Evolutionary conservation across 2,888 invertebrate genomes (phyloP), one percentile per base, ranked within the genome.

Genomic region (Poecilus cupreus): DNA sequence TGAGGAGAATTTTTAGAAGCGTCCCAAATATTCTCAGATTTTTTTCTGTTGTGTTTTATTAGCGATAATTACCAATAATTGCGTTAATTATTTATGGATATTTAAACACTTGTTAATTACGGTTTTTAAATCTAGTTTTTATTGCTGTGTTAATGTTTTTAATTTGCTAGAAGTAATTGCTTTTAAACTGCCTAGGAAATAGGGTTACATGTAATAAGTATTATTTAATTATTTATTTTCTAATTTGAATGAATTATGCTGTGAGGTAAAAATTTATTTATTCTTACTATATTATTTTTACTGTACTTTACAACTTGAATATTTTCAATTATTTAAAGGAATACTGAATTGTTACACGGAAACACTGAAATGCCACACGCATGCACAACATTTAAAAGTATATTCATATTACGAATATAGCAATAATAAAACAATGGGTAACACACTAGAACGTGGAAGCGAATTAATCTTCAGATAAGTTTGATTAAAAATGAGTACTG

Each of bases 31-130:
- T 68, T 68, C 16, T 39, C 11, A n/a, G 26, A 26, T 60, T 57
- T 60, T n/a, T 54, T 60, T 68, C 37, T 68, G n/a, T 13, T 20
- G 13, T 72, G 72, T 43, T 43, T 46, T 72, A 68, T 68, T 72
- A 49, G 24, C 72, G 18, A 16, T 46, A 72, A 72, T 72, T 72
- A 72, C 24, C 22, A 11, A 49, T 72, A 72, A 72, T 72, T 49
- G 70, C 46, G 46, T 72, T 49, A 70, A 72, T 49, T 72, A 72
- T 72, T 72, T 72, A 68, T 68, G 64, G 64, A 37, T 37, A 37
- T 68, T 68, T 68, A 68, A 68, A 68, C 64, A 68, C 64, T 68
- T 68, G 64, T 68, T 68, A 37, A 68, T 68, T 68, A 37, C 37
- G n/a, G 32, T 68, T 68, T 68, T 32, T 32, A 68, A 68, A 68